Percentiles rank a stretch among this genome's conserved stretches.
Conservation (phyloP, 2,888 invertebrate species). For the Drosophila tanythrix region DNA sequence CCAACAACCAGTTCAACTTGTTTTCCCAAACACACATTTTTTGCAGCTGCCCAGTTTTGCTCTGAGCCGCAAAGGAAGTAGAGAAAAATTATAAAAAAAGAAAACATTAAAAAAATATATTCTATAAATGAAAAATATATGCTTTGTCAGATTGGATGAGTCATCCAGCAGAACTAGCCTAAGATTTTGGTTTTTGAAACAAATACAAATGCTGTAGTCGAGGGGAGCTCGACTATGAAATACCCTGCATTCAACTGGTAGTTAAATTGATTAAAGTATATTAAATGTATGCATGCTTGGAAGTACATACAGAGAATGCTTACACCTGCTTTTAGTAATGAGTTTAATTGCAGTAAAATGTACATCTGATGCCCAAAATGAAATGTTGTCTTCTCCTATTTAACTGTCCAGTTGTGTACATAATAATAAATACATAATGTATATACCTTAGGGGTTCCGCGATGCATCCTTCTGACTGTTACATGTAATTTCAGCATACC, state of each 20-base stretch:
- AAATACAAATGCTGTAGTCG: background rate
- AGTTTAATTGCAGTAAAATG: background rate
- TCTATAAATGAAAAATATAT: background rate
- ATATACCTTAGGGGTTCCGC: background rate
- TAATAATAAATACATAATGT: background rate
- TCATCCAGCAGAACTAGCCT: constrained; percentile 57
- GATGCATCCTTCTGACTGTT: background rate
- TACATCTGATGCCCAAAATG: background rate
- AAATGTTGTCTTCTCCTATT: background rate
- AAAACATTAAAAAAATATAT: constrained; percentile 4
- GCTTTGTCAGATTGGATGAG: constrained; percentile 58
- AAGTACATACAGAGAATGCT: background rate
- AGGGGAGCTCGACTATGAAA: background rate
- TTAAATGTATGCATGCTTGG: background rate
- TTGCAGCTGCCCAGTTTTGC: constrained; percentile 65
- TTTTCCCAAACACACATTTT: constrained; percentile 51
- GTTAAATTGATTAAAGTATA: too few relatives aligned
- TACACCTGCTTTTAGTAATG: too few relatives aligned
- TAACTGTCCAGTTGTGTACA: background rate
- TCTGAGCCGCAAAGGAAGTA: constrained; percentile 17
- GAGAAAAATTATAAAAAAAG: background rate
- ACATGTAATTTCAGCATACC: background rate
- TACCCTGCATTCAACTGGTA: background rate
- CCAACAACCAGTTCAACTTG: constrained; percentile 73
- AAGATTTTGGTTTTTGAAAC: constrained; percentile 13